Evolutionary conservation across 2,888 invertebrate species (phyloP).

Genomic region (Quadroppia sp.): DNA sequence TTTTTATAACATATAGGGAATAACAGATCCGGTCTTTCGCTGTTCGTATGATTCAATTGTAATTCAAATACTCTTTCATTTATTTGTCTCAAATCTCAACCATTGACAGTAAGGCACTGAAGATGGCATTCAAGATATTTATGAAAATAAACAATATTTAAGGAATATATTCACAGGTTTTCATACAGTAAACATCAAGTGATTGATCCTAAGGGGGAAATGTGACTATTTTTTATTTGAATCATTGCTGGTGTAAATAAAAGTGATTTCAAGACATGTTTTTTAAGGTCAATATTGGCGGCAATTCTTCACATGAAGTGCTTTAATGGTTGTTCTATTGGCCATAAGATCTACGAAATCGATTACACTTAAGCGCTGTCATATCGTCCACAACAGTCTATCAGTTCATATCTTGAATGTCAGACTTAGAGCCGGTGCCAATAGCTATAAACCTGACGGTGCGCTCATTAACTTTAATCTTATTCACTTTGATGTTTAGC

Average conservation of each 20-base stretch:
- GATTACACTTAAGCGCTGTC: slow-evolving; percentile 8
- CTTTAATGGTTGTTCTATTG: not conserved
- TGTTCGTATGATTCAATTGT: too few relatives aligned
- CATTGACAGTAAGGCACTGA: too few relatives aligned
- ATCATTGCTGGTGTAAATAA: too few relatives aligned
- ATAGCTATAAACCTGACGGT: not conserved
- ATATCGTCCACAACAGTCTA: not conserved
- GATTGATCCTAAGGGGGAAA: too few relatives aligned
- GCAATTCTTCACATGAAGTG: not conserved
- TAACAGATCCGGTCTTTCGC: too few relatives aligned
- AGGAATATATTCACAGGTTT: too few relatives aligned
- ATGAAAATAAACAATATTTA: too few relatives aligned
- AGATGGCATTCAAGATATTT: too few relatives aligned
- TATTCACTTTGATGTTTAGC: slow-evolving; percentile 3
- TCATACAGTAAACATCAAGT: too few relatives aligned
- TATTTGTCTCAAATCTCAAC: not conserved
- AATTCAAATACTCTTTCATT: not conserved
- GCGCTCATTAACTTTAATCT: slow-evolving; percentile 13
- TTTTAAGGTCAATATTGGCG: not conserved
- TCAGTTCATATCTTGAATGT: not conserved
- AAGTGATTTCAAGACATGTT: not conserved
- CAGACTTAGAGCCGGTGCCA: slow-evolving; percentile 16
- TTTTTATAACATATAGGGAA: too few relatives aligned
- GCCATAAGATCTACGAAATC: not conserved
- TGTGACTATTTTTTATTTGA: too few relatives aligned